Base-by-base conservation (phyloP, 1,140 invertebrate genomes). In the Physella acuta region DNA sequence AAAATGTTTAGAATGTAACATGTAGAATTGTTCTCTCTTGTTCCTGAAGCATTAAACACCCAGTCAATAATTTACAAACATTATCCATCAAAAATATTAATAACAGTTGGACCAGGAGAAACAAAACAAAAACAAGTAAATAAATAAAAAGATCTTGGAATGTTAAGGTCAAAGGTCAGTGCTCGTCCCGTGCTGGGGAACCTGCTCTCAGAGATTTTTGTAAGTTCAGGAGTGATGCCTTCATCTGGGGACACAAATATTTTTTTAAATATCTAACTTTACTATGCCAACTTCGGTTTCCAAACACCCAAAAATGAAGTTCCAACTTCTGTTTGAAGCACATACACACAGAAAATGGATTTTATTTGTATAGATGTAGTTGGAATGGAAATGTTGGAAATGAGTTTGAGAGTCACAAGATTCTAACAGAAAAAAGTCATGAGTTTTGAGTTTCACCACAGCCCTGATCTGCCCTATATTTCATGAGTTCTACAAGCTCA, bases 181-280 rank as follows among this genome's bases (percentile, higher is more conserved):
- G n/a, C n/a, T 20, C n/a, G 56, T 58, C 56, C 20, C 3, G 56
- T 8, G 2, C 31, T n/a, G 33, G 56, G 33, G 56, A 58, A 58
- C 28, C 26, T 16, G 31, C 31, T 34, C 56, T 33, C 56, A 58
- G 8, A n/a, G 30, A 58, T 34, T 58, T 33, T 33, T 33, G 56
- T 4, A 58, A 34, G 36, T 20, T 4, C 17, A 58, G n/a, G 2
- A 58, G 56, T 2, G 56, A 58, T 34, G 56, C 3, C 56, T 58
- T 58, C 30, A 58, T 58, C 56, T 58, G 56, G 30, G 4, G 24
- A n/a, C n/a, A 53, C n/a, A 53, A 26, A 53, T 5, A 53, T 26
- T 24, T 20, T 5, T 11, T 24, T 26, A 53, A 53, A 53, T 24
- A 20, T 8, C 20, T 11, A 44, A 11, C 8, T 44, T 8, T 11